Conservation (phyloP, 2,888 invertebrate species). For the Brassicogethes aeneus region DNA sequence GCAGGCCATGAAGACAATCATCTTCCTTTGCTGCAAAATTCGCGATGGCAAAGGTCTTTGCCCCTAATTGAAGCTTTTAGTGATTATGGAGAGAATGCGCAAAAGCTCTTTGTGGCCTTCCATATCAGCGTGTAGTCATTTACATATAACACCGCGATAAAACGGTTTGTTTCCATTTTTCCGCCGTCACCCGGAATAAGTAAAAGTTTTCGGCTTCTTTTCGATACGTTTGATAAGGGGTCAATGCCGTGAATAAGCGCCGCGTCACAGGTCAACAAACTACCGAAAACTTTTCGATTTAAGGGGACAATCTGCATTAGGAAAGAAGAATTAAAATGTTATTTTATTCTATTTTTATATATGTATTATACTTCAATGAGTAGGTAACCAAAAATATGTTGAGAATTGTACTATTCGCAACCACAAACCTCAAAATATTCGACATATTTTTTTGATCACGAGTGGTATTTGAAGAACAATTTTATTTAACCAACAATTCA, state of each 20-base stretch:
- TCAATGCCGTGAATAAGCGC: conserved; percentile 14
- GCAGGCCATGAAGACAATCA: too few species aligned
- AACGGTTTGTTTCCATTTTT: background rate
- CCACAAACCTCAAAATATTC: too few species aligned
- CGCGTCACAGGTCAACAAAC: background rate
- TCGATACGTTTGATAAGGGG: conserved; percentile 18
- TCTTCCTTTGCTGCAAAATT: too few species aligned
- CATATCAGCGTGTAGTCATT: background rate
- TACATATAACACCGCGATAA: background rate
- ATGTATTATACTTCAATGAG: too few species aligned
- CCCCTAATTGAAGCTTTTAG: background rate
- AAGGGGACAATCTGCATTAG: too few species aligned
- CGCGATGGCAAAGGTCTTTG: background rate
- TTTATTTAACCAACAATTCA: too few species aligned
- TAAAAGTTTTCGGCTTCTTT: conserved; percentile 7
- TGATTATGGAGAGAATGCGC: background rate
- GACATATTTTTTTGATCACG: too few species aligned
- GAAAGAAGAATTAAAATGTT: too few species aligned
- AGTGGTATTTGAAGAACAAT: too few species aligned
- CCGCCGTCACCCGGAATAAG: background rate
- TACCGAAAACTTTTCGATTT: background rate
- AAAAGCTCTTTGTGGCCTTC: background rate
- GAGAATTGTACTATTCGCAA: too few species aligned
- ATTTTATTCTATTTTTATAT: too few species aligned
- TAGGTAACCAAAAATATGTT: too few species aligned